Evolutionary conservation across 2,888 invertebrate genomes (phyloP).

Genomic region (Eustalomyia histrio): DNA sequence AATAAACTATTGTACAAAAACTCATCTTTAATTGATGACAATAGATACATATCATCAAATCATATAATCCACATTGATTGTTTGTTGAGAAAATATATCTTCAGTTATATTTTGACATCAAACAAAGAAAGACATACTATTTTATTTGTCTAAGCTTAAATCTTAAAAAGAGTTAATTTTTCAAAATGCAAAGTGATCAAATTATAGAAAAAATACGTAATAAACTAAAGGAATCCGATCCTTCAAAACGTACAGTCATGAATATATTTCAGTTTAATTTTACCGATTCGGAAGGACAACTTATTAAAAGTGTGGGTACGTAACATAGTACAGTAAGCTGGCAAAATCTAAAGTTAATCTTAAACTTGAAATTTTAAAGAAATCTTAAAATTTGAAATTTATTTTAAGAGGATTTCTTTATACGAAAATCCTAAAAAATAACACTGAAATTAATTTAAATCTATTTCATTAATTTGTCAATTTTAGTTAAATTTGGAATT

Average conservation of each 20-base stretch:
- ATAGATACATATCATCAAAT: background rate
- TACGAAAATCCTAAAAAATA: too few species aligned
- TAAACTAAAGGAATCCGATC: constrained; percentile 75
- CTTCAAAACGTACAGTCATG: constrained; percentile 73
- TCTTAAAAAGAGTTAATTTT: constrained; percentile 6
- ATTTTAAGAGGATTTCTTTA: too few species aligned
- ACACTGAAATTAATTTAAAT: too few species aligned
- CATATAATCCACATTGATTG: constrained; percentile 56
- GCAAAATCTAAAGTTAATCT: too few species aligned
- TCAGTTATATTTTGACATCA: constrained; percentile 54
- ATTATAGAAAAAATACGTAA: constrained; percentile 77
- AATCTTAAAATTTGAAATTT: too few species aligned
- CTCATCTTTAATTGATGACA: constrained; percentile 55
- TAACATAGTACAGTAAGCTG: background rate
- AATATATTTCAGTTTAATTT: constrained; percentile 77
- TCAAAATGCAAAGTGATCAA: constrained; percentile 75
- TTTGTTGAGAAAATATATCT: constrained; percentile 27
- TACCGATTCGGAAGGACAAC: constrained; percentile 75
- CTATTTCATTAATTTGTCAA: too few species aligned
- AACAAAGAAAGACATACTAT: constrained; percentile 29
- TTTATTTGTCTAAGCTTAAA: background rate
- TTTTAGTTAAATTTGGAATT: too few species aligned
- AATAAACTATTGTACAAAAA: too few species aligned
- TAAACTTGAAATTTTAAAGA: too few species aligned
- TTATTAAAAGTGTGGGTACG: constrained; percentile 76